These are phyloP conservation scores for Pseudomyrmex pallidus DNA, from an alignment of 1,140 invertebrate genomes.

Conservation along the genomic window DNA sequence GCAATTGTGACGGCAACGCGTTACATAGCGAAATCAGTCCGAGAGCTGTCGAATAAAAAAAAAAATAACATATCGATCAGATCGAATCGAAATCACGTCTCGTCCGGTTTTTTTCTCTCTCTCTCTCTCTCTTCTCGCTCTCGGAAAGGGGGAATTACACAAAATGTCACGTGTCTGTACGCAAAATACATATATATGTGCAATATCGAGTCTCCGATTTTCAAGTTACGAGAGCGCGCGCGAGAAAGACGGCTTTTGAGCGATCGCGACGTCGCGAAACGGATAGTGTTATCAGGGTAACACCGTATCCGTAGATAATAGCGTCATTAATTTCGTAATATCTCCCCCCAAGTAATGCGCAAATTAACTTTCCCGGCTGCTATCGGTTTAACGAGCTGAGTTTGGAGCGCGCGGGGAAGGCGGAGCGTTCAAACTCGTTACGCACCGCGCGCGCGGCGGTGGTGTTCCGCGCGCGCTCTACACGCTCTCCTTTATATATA, in stretches of 20 bases:
- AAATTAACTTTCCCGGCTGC: slow-evolving; percentile 60
- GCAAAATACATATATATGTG: too few species aligned
- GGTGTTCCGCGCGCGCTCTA: slow-evolving; percentile 18
- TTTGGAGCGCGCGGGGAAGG: slow-evolving; percentile 44
- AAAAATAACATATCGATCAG: background rate
- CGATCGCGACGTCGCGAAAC: slow-evolving; percentile 32
- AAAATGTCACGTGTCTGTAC: too few species aligned
- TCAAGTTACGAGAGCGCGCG: background rate
- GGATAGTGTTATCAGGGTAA: slow-evolving; percentile 39
- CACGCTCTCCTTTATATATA: slow-evolving; percentile 17
- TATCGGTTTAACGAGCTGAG: slow-evolving; percentile 65
- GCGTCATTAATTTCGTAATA: slow-evolving; percentile 60
- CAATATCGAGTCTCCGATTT: background rate
- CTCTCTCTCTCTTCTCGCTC: too few species aligned
- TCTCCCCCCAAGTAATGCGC: slow-evolving; percentile 45
- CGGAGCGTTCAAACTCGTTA: slow-evolving; percentile 57
- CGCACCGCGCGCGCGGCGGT: slow-evolving; percentile 17
- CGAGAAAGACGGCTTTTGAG: background rate
- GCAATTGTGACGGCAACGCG: background rate
- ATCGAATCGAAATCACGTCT: too few species aligned
- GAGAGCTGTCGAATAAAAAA: background rate
- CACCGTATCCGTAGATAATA: slow-evolving; percentile 48
- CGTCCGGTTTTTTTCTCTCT: too few species aligned
- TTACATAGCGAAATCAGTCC: background rate
- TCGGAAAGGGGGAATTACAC: too few species aligned